phyloP scores from a whole-genome alignment of 2,888 invertebrate genomes.

The Chaetogeoica ovagalla region DNA sequence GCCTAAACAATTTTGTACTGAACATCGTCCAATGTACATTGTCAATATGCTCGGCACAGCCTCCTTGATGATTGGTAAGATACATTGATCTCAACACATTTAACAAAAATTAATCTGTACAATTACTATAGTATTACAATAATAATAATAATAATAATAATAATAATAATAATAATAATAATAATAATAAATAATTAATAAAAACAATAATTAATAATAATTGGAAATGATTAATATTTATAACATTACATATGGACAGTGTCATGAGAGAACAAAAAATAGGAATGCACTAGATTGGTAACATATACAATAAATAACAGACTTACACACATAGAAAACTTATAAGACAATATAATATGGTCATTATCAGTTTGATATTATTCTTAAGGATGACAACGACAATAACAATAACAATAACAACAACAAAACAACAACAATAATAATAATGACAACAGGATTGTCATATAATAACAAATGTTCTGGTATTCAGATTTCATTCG shows the following conservation, averaged over 20 bases:
- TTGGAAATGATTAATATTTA: slow-evolving; percentile 32
- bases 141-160: background rate
- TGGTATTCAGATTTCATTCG: slow-evolving; percentile 30
- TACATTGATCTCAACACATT: slow-evolving; percentile 34
- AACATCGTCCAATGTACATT: slow-evolving; percentile 46
- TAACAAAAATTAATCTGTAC: slow-evolving; percentile 39
- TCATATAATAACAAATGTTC: slow-evolving; percentile 12
- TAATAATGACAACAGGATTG: background rate
- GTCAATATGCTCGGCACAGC: slow-evolving; percentile 49
- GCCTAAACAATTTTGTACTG: slow-evolving; percentile 38
- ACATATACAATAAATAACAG: slow-evolving; percentile 14
- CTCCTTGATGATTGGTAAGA: slow-evolving; percentile 51
- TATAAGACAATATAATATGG: background rate
- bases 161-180: too few relatives aligned
- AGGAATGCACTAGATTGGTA: slow-evolving; percentile 48
- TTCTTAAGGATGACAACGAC: slow-evolving; percentile 29
- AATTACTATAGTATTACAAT: background rate
- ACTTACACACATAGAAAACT: slow-evolving; percentile 13
- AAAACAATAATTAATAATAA: slow-evolving; percentile 29
- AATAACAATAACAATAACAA: slow-evolving; percentile 5
- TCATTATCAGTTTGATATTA: slow-evolving; percentile 5
- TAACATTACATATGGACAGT: background rate
- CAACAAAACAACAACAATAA: too few relatives aligned
- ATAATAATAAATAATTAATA: slow-evolving; percentile 28
- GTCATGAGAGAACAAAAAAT: slow-evolving; percentile 24